Conservation (phyloP, 1,140 invertebrate genomes). For the Zelostemma sp. region DNA sequence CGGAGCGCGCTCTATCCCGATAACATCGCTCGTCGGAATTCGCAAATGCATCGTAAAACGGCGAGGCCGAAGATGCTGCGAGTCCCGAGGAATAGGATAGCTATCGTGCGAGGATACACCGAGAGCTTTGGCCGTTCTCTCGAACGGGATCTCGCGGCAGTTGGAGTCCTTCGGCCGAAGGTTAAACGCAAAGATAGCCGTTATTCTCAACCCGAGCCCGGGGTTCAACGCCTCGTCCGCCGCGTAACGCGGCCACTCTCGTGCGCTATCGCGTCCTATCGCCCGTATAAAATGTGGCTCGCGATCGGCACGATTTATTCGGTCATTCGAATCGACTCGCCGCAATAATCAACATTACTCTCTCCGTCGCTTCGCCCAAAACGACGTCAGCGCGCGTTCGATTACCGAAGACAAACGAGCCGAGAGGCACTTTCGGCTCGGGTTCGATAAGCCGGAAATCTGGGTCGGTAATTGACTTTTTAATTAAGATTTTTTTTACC, state of each 20-base stretch:
- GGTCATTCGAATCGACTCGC: constrained; percentile 43
- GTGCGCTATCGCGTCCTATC: constrained; percentile 45
- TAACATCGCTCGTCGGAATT: not conserved
- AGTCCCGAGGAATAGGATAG: not conserved
- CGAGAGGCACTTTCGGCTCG: too few species aligned
- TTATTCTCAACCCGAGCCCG: constrained; percentile 39
- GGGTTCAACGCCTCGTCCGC: constrained; percentile 44
- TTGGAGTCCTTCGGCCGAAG: constrained; percentile 45
- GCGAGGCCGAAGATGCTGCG: not conserved
- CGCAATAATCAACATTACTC: not conserved
- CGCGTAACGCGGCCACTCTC: constrained; percentile 37
- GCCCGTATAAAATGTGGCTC: constrained; percentile 51
- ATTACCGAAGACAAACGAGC: too few species aligned
- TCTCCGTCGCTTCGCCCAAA: not conserved
- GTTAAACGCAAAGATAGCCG: constrained; percentile 48
- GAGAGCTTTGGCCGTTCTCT: constrained; percentile 6
- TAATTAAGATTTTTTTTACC: too few species aligned
- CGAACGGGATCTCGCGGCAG: constrained; percentile 33
- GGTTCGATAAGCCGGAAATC: too few species aligned
- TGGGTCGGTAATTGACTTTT: too few species aligned
- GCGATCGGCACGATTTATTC: constrained; percentile 50
- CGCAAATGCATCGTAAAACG: not conserved
- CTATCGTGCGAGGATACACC: not conserved
- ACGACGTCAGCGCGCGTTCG: not conserved
- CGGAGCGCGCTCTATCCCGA: too few species aligned